A percentile compares a stretch with the other conserved stretches of the same genome.
These are phyloP conservation scores for Natator depressus DNA, from an alignment of 2,113 vertebrate species.

Conservation along the genomic window DNA sequence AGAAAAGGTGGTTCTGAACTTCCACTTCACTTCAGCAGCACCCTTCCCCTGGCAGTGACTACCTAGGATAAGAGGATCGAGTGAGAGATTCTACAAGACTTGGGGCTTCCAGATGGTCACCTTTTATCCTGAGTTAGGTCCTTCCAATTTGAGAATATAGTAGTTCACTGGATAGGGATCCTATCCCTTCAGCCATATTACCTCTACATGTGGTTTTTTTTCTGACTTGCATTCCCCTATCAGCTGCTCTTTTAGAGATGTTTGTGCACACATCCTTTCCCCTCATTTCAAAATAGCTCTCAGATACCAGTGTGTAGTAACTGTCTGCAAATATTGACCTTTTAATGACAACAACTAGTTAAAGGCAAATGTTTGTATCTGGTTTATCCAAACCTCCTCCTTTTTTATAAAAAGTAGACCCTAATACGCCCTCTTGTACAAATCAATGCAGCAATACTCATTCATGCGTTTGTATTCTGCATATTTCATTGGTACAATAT, in stretches of 20 bases:
- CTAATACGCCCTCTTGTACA: background rate
- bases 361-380: background rate
- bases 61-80: background rate
- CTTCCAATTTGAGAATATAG: background rate
- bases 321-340: background rate
- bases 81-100: background rate
- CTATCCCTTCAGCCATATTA: background rate
- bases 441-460: background rate
- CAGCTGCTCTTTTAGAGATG: background rate
- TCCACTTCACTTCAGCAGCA: background rate
- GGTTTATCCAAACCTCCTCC: background rate
- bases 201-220: background rate
- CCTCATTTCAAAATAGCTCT: background rate
- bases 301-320: background rate
- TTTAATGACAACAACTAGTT: background rate
- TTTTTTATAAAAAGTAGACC: background rate
- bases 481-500: accelerated
- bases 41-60: background rate
- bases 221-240: background rate
- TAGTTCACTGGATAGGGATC: background rate
- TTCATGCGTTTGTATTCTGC: background rate
- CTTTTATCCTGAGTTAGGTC: background rate
- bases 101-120: background rate
- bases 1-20: background rate
- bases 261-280: background rate